phyloP scores from a whole-genome alignment of 92 coral and sea anemone species.

The Meandrina meandrites region DNA sequence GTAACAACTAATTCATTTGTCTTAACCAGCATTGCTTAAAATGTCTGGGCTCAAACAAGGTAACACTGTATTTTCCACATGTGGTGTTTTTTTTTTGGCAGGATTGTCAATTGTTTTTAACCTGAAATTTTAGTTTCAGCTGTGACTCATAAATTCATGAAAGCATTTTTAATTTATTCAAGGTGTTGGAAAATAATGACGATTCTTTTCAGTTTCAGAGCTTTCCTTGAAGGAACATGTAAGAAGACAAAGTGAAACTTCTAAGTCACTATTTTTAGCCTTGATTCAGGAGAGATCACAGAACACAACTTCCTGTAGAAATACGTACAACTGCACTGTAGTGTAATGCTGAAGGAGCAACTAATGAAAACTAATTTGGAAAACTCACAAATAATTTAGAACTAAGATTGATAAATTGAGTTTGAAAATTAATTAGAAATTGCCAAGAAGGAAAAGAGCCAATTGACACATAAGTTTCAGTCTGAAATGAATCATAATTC shows the following conservation, averaged over 20 bases:
- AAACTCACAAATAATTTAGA: background rate
- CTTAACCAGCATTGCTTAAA: background rate
- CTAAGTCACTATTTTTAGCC: background rate
- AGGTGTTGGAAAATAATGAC: background rate
- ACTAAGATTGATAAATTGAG: background rate
- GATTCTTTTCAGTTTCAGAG: background rate
- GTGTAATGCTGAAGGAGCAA: background rate
- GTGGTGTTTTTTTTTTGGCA: background rate
- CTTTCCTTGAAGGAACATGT: background rate
- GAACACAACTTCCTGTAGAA: background rate
- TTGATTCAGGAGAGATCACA: background rate
- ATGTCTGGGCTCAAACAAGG: background rate
- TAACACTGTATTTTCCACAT: background rate
- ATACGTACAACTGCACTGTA: too few relatives aligned
- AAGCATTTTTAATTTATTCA: background rate
- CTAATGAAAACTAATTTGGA: too few relatives aligned
- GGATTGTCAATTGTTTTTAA: background rate
- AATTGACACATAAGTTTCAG: too few relatives aligned
- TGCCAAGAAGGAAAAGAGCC: background rate
- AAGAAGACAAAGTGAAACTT: background rate
- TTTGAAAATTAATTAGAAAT: background rate
- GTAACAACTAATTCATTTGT: background rate
- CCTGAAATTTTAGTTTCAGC: background rate
- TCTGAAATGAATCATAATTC: too few relatives aligned
- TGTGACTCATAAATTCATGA: background rate